Base-by-base conservation (phyloP, 2,797 vertebrate species). In the Agapornis canus region DNA sequence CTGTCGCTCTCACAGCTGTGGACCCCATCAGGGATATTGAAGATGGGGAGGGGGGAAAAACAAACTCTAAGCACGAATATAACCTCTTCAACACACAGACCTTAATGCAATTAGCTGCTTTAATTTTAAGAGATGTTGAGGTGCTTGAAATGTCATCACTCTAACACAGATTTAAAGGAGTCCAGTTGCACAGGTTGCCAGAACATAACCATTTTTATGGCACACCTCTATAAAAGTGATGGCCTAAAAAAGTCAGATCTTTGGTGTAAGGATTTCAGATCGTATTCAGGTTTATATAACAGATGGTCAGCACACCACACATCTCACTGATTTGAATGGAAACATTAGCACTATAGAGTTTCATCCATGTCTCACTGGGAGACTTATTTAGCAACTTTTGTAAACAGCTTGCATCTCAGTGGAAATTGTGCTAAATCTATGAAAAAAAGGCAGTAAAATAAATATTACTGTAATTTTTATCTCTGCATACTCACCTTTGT, bases 171-270 rank as follows among this genome's bases (percentile, higher is more conserved):
- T 92, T 97, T 96, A 96, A 97, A 86, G 92, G 90, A 59, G 91
- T 96, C 86, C 91, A 88, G 77, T 94, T 86, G 95, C 89, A 90
- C 95, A 96, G 95, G 97, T 93, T 97, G 93, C 96, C 92, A 89
- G 96, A 97, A 97, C 96, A 97, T 97, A 97, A 96, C 63, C 82
- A 70, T 87, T 97, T 97, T 97, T 97, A 98, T 85, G 94, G 86
- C 91, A 97, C 96, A 97, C 97, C 97, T 98, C 96, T 95, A 94
- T 96, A 94, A 98, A 97, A 97, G 91, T 19, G 0, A 80, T 85
- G 80, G 90, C 92, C 89, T 96, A 90, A 97, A 96, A 96, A 95
- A 91, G 96, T 97, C 95, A 94, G 92, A 72, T 85, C 95, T 82
- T 76, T 91, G 92, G 94, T 92, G 86, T 86, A 90, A 94, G 92